Percentiles rank a stretch among this genome's conserved stretches.
Evolutionary conservation across 2,113 vertebrate species (phyloP).

Genomic region (Coptodon bakossiorum): DNA sequence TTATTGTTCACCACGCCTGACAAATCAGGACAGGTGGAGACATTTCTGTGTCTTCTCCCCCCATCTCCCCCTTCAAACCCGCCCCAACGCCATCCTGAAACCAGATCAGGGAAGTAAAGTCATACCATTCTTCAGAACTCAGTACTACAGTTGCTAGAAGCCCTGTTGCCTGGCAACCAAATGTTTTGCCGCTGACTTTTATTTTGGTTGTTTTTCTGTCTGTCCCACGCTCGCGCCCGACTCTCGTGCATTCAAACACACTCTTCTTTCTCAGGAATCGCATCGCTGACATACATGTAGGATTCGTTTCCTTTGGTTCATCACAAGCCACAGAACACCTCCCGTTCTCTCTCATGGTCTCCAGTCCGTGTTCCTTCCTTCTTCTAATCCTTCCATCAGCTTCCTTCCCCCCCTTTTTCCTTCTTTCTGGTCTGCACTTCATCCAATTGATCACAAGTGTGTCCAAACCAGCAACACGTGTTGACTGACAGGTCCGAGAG

Average conservation of each 20-base stretch:
- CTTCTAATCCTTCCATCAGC: background rate
- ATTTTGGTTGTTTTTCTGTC: slow-evolving; percentile 40
- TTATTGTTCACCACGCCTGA: slow-evolving; percentile 54
- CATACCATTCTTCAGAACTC: slow-evolving; percentile 61
- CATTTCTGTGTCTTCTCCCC: slow-evolving; percentile 27
- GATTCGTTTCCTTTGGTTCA: slow-evolving; percentile 14
- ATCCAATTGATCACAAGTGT: background rate
- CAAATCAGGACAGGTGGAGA: slow-evolving; percentile 73
- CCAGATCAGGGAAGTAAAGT: slow-evolving; percentile 62
- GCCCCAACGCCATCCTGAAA: slow-evolving; percentile 52
- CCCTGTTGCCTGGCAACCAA: slow-evolving; percentile 68
- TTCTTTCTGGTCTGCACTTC: background rate
- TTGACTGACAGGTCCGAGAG: slow-evolving; percentile 20
- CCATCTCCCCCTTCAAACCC: background rate
- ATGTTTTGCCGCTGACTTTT: slow-evolving; percentile 67
- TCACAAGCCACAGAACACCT: background rate
- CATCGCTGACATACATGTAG: slow-evolving; percentile 52
- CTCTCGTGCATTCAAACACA: background rate
- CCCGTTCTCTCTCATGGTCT: background rate
- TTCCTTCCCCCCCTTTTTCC: background rate
- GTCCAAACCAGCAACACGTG: background rate
- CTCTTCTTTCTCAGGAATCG: slow-evolving; percentile 15
- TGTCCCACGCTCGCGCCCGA: background rate
- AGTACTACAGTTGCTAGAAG: slow-evolving; percentile 41
- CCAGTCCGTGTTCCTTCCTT: background rate